phyloP scores from a whole-genome alignment of 1,140 invertebrate genomes.

The Octopus bimaculoides region DNA sequence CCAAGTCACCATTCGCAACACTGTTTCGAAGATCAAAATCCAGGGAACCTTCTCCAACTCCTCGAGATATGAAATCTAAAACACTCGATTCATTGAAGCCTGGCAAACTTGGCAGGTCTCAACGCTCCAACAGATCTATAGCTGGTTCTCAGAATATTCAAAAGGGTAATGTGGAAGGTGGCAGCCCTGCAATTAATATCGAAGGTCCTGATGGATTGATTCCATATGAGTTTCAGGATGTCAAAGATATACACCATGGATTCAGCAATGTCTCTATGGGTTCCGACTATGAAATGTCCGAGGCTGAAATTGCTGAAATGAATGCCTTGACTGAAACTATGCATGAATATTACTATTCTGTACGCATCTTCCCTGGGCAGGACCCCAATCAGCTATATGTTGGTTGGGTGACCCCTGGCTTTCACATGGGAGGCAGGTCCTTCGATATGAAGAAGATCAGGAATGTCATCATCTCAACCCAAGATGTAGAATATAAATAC shows the following conservation, averaged over 20 bases:
- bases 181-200: slow-evolving; percentile 37
- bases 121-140: background rate
- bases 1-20: slow-evolving; percentile 45
- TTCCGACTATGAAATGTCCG: slow-evolving; percentile 46
- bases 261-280: slow-evolving; percentile 40
- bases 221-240: slow-evolving; percentile 52
- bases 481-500: slow-evolving; percentile 54
- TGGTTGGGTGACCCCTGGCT: slow-evolving; percentile 99
- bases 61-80: slow-evolving; percentile 42
- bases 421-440: slow-evolving; percentile 78
- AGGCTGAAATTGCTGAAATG: slow-evolving; percentile 47
- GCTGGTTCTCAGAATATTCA: background rate
- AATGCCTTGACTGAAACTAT: slow-evolving; percentile 74
- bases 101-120: background rate
- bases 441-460: slow-evolving; percentile 87
- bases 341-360: slow-evolving; percentile 96
- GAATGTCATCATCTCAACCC: slow-evolving; percentile 74
- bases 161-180: slow-evolving; percentile 20
- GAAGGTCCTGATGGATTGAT: slow-evolving; percentile 41
- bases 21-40: slow-evolving; percentile 52
- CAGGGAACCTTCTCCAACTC: slow-evolving; percentile 47
- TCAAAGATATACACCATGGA: slow-evolving; percentile 23
- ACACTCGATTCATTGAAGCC: slow-evolving; percentile 15
- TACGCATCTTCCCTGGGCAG: slow-evolving; percentile 89
- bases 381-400: slow-evolving; percentile 92